Evolutionary conservation across 2,888 invertebrate genomes (phyloP), one percentile per base, ranked within the genome.

Genomic region (Eupsilia transversa): DNA sequence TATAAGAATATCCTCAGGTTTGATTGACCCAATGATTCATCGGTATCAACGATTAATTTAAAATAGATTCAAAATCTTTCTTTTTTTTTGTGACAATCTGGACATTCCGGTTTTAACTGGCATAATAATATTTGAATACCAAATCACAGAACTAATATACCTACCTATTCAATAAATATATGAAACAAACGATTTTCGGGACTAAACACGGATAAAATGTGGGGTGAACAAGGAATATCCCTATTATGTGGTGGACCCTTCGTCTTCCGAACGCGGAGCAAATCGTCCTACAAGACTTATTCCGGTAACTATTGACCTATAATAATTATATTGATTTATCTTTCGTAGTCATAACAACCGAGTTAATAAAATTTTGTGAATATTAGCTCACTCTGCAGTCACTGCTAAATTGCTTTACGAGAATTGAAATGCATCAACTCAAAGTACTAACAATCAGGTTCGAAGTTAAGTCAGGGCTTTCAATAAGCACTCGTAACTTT

Each of bases 241-340:
- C 43, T 12, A 61, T 41, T 61, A 41, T 27, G 27, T 43, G 27
- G 12, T n/a, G 52, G n/a, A n/a, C 27, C n/a, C 1, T 38, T 17
- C 27, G 27, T 6, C 20, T 10, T 5, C 27, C 38, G 3, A 41
- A 41, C 20, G 10, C 20, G 27, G 6, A 27, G 20, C 41, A 41
- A 27, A 20, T 10, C 5, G 20, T 63, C 20, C 20, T 20, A 27
- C 3, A 46, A 63, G 46, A 38, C 14, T 10, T 23, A 23, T 27
- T 27, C 27, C 6, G 38, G 59, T 27, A 27, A 27, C 27, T 27
- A 20, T 20, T 10, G 27, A 23, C n/a, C 30, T 65, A 65, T n/a
- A n/a, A n/a, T n/a, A n/a, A n/a, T n/a, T n/a, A n/a, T n/a, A n/a
- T 72, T 72, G 52, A 72, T 65, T 65, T 65, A 60, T 52, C 35